Conservation (phyloP, 1,140 invertebrate genomes). For the Pachypsylla venusta region DNA sequence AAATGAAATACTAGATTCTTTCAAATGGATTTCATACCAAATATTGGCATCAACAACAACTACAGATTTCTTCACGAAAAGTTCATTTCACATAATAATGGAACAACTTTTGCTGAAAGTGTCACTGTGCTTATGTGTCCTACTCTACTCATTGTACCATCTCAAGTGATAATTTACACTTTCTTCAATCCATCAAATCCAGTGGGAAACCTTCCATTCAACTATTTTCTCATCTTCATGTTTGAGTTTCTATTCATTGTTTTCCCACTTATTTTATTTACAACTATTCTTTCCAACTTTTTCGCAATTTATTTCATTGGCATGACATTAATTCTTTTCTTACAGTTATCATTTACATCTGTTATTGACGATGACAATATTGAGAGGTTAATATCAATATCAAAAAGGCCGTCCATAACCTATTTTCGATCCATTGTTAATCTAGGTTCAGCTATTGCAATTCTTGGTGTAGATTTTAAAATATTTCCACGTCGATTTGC, state of each 20-base stretch:
- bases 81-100: slow-evolving; percentile 2
- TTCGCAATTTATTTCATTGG: neutral
- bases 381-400: neutral
- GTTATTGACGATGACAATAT: slow-evolving; percentile 4
- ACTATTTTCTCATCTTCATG: neutral
- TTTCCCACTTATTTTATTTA: neutral
- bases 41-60: slow-evolving; percentile 6
- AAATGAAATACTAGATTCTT: too few species aligned
- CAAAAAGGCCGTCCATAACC: slow-evolving; percentile 40
- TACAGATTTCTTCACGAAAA: slow-evolving; percentile 2
- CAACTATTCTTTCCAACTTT: neutral
- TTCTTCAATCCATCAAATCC: slow-evolving; percentile 3
- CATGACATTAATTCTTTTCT: neutral
- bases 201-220: neutral
- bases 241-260: slow-evolving; percentile 1
- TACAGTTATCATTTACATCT: neutral
- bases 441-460: slow-evolving; percentile 60
- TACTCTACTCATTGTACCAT: slow-evolving; percentile 2
- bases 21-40: slow-evolving; percentile 2
- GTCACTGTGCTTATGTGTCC: slow-evolving; percentile 1
- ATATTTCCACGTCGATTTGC: slow-evolving; percentile 68
- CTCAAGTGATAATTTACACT: neutral
- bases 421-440: slow-evolving; percentile 53
- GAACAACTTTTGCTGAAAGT: slow-evolving; percentile 4
- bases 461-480: slow-evolving; percentile 84